These are phyloP conservation scores for Aphodius sticticus DNA, from an alignment of 2,888 invertebrate genomes.

Conservation along the genomic window DNA sequence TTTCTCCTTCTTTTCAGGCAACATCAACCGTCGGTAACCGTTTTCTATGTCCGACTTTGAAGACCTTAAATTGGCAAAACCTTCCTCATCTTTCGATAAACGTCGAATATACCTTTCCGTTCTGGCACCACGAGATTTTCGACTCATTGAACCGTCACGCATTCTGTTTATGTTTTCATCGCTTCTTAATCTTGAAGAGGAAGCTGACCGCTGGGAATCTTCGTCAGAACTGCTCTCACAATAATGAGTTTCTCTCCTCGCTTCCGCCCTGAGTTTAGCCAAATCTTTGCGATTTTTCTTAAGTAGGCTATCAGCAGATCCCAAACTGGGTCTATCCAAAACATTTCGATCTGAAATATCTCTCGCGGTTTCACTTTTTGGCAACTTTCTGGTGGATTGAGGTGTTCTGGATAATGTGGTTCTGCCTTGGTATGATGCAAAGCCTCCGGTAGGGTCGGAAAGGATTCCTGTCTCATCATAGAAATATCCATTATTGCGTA, in stretches of 20 bases:
- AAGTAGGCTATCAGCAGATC: constrained; percentile 62
- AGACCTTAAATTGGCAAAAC: constrained; percentile 56
- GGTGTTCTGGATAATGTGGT: constrained; percentile 46
- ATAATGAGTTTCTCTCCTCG: constrained; percentile 65
- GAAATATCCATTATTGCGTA: constrained; percentile 39
- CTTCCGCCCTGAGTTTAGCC: constrained; percentile 73
- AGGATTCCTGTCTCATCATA: constrained; percentile 64
- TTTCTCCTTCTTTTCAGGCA: constrained; percentile 32
- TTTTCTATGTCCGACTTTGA: constrained; percentile 55
- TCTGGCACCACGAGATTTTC: constrained; percentile 75
- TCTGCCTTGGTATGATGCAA: constrained; percentile 48
- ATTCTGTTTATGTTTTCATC: constrained; percentile 69
- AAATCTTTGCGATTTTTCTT: constrained; percentile 67
- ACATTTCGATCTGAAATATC: constrained; percentile 28
- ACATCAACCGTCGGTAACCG: constrained; percentile 33
- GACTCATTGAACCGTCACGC: constrained; percentile 65
- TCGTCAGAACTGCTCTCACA: constrained; percentile 74
- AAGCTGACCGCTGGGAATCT: constrained; percentile 74
- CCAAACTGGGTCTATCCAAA: constrained; percentile 47
- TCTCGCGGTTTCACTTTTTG: constrained; percentile 44
- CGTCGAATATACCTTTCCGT: constrained; percentile 83
- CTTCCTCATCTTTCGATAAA: constrained; percentile 75
- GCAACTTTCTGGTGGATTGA: constrained; percentile 56
- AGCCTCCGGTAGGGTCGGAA: constrained; percentile 65
- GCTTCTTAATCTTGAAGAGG: constrained; percentile 72